These are phyloP conservation scores for Caenorhabditis sulstoni DNA, from an alignment of 2,888 invertebrate genomes.

Conservation along the genomic window DNA sequence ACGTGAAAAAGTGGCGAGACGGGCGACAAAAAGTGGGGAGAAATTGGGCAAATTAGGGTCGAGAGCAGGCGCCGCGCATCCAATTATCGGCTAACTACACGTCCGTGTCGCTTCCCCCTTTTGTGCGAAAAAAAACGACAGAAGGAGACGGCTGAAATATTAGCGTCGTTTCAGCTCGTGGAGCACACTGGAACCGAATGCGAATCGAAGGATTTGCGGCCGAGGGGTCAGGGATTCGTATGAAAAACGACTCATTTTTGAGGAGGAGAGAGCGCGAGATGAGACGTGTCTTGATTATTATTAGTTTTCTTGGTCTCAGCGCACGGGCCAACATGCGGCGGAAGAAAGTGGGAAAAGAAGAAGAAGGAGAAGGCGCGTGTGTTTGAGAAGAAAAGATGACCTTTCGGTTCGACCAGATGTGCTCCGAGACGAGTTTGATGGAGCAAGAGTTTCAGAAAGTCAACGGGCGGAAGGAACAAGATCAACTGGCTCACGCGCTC, in stretches of 20 bases:
- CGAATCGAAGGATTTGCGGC: neutral
- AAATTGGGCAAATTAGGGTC: constrained; percentile 48
- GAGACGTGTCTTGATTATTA: constrained; percentile 2
- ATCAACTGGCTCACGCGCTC: neutral
- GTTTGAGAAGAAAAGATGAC: constrained; percentile 11
- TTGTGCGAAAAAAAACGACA: neutral
- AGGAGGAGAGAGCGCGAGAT: neutral
- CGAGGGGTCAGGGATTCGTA: neutral
- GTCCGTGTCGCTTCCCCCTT: neutral
- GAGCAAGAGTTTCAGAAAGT: constrained; percentile 35
- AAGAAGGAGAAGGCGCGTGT: neutral
- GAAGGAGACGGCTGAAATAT: constrained; percentile 6
- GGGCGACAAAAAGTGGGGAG: constrained; percentile 25
- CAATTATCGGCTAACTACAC: constrained; percentile 54
- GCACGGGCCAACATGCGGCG: neutral
- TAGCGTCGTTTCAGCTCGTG: constrained; percentile 28
- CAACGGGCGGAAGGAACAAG: constrained; percentile 24
- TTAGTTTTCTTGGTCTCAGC: constrained; percentile 1
- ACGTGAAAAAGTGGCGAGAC: constrained; percentile 15
- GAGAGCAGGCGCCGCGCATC: constrained; percentile 15
- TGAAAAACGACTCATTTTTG: neutral
- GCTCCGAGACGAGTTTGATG: constrained; percentile 23
- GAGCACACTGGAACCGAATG: neutral
- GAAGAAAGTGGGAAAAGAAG: neutral
- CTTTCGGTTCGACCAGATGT: constrained; percentile 35